Percentiles rank a stretch among this genome's conserved stretches.
Conservation (phyloP, 2,113 vertebrate species). For the Siniperca knerii region DNA sequence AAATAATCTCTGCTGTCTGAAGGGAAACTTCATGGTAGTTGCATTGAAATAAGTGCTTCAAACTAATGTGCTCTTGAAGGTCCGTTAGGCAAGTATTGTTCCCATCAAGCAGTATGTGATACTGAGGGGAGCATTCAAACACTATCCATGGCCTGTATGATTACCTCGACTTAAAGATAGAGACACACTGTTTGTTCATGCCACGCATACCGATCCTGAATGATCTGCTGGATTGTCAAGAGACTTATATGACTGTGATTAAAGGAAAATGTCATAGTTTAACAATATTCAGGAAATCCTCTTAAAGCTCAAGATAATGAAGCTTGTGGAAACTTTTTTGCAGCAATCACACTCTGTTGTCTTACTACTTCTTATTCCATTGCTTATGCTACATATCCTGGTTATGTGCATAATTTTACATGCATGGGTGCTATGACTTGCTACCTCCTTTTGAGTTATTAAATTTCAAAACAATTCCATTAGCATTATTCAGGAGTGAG, state of each 20-base stretch:
- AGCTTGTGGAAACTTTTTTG: neutral
- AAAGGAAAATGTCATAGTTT: neutral
- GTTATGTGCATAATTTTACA: neutral
- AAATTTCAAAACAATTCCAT: neutral
- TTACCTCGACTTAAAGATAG: conserved; percentile 43
- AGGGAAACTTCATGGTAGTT: conserved; percentile 58
- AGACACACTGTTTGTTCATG: conserved; percentile 18
- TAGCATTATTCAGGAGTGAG: neutral
- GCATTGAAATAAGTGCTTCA: conserved; percentile 77
- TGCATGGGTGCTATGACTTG: no score
- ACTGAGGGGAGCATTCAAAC: conserved; percentile 68
- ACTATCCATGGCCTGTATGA: conserved; percentile 49
- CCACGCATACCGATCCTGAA: neutral
- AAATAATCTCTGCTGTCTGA: conserved; percentile 51
- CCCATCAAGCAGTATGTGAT: conserved; percentile 50
- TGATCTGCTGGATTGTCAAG: neutral
- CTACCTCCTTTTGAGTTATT: no score
- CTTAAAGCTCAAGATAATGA: neutral
- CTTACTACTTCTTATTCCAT: neutral
- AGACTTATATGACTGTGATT: neutral
- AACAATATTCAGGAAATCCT: neutral
- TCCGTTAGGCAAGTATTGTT: conserved; percentile 73
- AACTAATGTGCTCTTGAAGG: conserved; percentile 80
- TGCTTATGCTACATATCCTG: neutral
- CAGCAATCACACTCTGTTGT: neutral